Percentiles rank a stretch among this genome's conserved stretches.
phyloP scores from a whole-genome alignment of 2,797 vertebrate species.

The Chanos chanos region DNA sequence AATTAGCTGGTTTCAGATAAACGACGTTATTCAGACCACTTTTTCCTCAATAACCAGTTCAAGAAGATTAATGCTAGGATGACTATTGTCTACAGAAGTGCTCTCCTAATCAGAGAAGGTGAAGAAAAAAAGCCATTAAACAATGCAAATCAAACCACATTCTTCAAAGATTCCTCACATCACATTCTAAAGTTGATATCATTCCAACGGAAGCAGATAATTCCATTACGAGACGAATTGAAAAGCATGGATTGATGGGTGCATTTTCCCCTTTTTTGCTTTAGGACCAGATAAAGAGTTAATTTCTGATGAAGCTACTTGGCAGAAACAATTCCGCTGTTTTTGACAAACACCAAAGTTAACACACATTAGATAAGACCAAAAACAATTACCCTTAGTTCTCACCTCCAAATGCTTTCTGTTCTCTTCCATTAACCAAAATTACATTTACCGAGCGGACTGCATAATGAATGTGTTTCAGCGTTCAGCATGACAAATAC shows the following conservation, averaged over 20 bases:
- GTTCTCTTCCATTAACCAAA: constrained; percentile 20
- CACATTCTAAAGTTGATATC: constrained; percentile 38
- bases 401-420: constrained; percentile 10
- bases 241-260: constrained; percentile 37
- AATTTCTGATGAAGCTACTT: constrained; percentile 43
- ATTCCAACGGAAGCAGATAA: constrained; percentile 29
- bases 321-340: constrained; percentile 48
- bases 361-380: constrained; percentile 36
- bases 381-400: constrained; percentile 33
- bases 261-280: constrained; percentile 36
- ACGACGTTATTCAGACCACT: constrained; percentile 61
- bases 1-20: constrained; percentile 69
- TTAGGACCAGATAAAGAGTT: constrained; percentile 44
- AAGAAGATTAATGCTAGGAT: constrained; percentile 73
- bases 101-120: constrained; percentile 61
- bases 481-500: no score
- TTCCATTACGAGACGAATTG: constrained; percentile 43
- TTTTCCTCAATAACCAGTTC: constrained; percentile 70
- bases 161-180: constrained; percentile 59
- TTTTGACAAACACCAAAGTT: constrained; percentile 49
- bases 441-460: constrained; percentile 3
- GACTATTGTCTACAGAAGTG: constrained; percentile 68
- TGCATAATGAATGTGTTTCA: no score
- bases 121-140: constrained; percentile 64
- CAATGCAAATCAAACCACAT: constrained; percentile 76